Evolutionary conservation across 2,113 vertebrate genomes (phyloP).

Genomic region (Lichenostomus cassidix): DNA sequence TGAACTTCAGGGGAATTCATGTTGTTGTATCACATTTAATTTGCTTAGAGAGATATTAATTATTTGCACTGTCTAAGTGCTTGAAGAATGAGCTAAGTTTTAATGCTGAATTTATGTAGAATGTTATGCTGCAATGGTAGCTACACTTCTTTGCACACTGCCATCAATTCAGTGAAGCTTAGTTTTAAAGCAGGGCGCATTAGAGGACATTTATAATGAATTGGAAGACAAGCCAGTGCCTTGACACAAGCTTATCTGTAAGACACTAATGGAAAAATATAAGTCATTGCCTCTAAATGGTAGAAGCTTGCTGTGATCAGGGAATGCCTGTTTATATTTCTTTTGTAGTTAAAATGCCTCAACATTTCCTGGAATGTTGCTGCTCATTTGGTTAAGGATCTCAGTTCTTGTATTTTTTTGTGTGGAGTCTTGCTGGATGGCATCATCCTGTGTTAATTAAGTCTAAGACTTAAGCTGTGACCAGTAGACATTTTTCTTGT

Average conservation of each 20-base stretch:
- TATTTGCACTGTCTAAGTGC: background rate
- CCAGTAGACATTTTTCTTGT: background rate
- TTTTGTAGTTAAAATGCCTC: background rate
- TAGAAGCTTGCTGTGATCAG: background rate
- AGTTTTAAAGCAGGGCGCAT: background rate
- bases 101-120: background rate
- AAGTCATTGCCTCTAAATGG: background rate
- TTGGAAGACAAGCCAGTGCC: background rate
- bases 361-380: background rate
- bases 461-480: background rate
- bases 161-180: background rate
- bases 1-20: background rate
- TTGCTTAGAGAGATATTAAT: background rate
- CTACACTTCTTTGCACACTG: background rate
- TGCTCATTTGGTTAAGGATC: background rate
- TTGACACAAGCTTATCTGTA: background rate
- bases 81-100: background rate
- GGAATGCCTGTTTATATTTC: background rate
- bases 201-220: background rate
- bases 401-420: background rate
- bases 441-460: accelerated
- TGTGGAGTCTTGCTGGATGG: background rate
- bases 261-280: background rate
- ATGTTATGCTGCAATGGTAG: background rate
- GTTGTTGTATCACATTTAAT: background rate